Base-by-base conservation (phyloP, 2,888 invertebrate genomes). In the Artemia sinica region DNA sequence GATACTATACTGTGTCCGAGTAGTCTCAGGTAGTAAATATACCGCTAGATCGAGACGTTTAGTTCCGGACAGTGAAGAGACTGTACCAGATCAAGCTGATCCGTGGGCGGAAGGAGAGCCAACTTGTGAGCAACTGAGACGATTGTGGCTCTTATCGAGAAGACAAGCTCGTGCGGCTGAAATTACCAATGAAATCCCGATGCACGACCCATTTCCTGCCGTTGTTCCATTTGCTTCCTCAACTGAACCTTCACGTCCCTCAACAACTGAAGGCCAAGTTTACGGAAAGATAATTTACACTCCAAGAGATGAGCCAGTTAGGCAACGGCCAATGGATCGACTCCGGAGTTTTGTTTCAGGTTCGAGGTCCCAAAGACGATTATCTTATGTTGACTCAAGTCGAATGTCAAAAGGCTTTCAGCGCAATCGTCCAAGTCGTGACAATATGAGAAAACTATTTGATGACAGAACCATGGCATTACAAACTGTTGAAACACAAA, bases 91-190 rank as follows among this genome's bases (percentile, higher is more conserved):
- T 18, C 63, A 58, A 28, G n/a, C 2, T 28, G 63, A 58, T 28
- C 63, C 63, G 1, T 58, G 63, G 63, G 28, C 14, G 9, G 63
- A 67, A 18, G 14, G 50, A 2, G 91, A 91, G 75, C 91, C 91
- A 0, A 85, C 85, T 68, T 92, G 92, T 77, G 89, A 91, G 73
- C 88, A 91, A 76, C 81, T 92, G 67, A 85, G 90, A 71, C 88
- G 88, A 11, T 91, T 92, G 90, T 92, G 91, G 92, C 85, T 87
- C 77, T 89, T 90, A 80, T 91, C 89, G 14, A 90, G 90, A 78
- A 80, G 91, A 71, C 91, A 91, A 79, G 89, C 89, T 67, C 83
- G 91, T 58, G 88, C 89, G 14, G 87, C 90, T 8, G 90, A 91
- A 78, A 85, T 88, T 72, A 88, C 89, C 75, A 91, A 91, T 78